Percentiles rank a stretch among this genome's conserved stretches.
Conservation (phyloP, 2,888 invertebrate genomes). For the Troglohyphantes excavatus region DNA sequence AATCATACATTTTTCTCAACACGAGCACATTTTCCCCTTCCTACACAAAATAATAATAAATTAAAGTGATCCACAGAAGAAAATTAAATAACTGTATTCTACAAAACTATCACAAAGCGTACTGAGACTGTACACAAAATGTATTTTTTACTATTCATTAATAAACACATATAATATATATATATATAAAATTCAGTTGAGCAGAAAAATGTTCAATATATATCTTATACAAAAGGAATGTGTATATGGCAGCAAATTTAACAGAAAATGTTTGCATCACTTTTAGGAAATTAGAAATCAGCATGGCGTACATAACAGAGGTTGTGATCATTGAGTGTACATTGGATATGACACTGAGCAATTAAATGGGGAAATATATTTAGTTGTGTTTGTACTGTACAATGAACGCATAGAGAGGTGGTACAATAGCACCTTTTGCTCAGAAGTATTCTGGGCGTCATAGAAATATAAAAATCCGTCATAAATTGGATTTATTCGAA, state of each 20-base stretch:
- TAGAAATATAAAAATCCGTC: slow-evolving; percentile 4
- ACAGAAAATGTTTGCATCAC: slow-evolving; percentile 24
- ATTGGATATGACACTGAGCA: slow-evolving; percentile 1
- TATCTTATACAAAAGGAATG: slow-evolving; percentile 60
- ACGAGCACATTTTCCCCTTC: neutral
- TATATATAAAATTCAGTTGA: slow-evolving; percentile 58
- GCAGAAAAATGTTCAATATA: slow-evolving; percentile 43
- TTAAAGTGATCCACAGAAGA: slow-evolving; percentile 37
- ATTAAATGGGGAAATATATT: slow-evolving; percentile 25
- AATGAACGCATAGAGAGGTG: slow-evolving; percentile 43
- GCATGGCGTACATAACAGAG: neutral
- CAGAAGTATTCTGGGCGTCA: slow-evolving; percentile 1
- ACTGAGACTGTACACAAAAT: slow-evolving; percentile 45
- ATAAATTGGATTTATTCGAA: neutral
- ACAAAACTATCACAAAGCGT: slow-evolving; percentile 65
- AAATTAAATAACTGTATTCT: slow-evolving; percentile 39
- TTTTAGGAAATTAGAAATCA: slow-evolving; percentile 12
- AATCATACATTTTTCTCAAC: too few relatives aligned
- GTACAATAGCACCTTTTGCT: slow-evolving; percentile 32
- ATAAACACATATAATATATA: slow-evolving; percentile 35
- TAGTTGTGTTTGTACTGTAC: slow-evolving; percentile 33
- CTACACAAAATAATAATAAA: slow-evolving; percentile 56
- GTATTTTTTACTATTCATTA: slow-evolving; percentile 22
- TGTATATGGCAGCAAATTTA: slow-evolving; percentile 37
- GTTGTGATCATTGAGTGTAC: neutral